phyloP scores from a whole-genome alignment of 2,797 vertebrate genomes.

The Eleutherodactylus coqui region DNA sequence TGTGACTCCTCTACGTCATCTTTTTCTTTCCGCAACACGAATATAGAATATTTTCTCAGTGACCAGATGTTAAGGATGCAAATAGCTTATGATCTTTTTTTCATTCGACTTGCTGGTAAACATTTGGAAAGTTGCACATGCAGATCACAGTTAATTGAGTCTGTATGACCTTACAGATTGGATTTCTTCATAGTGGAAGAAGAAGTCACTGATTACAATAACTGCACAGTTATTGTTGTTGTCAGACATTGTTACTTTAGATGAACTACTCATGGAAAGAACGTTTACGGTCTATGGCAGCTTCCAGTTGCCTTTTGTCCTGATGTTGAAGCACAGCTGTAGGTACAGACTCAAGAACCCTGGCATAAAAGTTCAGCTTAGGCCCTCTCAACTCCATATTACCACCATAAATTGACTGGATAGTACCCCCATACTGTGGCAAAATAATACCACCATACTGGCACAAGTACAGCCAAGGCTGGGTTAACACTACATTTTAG shows the following conservation, averaged over 20 bases:
- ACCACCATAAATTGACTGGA: no score
- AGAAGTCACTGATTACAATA: conserved; percentile 70
- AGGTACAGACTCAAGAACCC: no score
- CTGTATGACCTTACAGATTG: conserved; percentile 69
- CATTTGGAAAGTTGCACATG: conserved; percentile 67
- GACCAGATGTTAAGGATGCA: conserved; percentile 37
- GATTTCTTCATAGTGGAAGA: conserved; percentile 75
- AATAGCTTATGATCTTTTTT: conserved; percentile 51
- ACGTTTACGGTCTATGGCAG: no score
- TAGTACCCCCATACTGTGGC: no score
- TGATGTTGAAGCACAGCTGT: no score
- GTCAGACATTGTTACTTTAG: conserved; percentile 64
- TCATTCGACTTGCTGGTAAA: conserved; percentile 66
- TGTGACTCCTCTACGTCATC: conserved; percentile 7
- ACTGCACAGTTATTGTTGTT: conserved; percentile 69
- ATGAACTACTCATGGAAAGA: no score
- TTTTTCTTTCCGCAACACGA: not conserved
- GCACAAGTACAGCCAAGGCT: no score
- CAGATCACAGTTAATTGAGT: conserved; percentile 72
- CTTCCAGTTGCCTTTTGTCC: no score
- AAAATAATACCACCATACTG: no score
- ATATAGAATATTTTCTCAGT: not conserved
- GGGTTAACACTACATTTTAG: no score
- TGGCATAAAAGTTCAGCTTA: no score
- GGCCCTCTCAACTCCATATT: no score